These are phyloP conservation scores for Heterocephalus glaber DNA, from an alignment of 2,113 vertebrate species.

Conservation along the genomic window DNA sequence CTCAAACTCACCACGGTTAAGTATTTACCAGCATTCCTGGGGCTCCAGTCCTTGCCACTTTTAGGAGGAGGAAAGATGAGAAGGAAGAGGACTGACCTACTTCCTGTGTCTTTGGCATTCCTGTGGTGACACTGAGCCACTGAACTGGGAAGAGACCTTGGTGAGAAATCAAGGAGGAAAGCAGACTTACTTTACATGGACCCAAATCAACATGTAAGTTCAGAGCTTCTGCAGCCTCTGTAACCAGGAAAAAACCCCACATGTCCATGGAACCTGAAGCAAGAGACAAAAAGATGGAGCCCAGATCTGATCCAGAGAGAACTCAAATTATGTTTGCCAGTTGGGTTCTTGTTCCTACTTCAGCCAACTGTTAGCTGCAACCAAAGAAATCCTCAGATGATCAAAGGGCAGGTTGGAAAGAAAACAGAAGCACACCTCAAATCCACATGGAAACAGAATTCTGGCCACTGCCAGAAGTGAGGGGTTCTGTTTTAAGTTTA, in stretches of 20 bases:
- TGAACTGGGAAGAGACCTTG: no score
- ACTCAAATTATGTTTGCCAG: not conserved
- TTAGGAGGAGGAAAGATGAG: not conserved
- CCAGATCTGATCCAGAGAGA: not conserved
- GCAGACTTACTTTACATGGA: no score
- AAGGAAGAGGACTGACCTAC: not conserved
- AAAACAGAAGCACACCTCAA: not conserved
- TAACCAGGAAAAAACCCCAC: no score
- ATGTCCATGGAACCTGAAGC: no score
- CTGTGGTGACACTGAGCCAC: not conserved
- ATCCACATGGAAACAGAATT: not conserved
- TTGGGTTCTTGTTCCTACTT: not conserved
- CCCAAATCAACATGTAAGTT: no score
- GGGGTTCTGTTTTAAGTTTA: not conserved
- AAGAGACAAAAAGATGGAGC: no score
- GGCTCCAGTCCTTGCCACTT: not conserved
- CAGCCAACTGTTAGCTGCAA: not conserved
- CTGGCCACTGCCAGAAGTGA: not conserved
- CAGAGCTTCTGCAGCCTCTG: no score
- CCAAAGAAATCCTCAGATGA: not conserved
- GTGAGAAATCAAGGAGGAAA: not conserved
- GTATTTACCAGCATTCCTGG: not conserved
- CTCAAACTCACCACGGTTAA: not conserved
- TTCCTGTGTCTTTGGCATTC: not conserved
- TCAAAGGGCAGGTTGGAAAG: not conserved